Evolutionary conservation across 2,113 vertebrate genomes (phyloP).

Genomic region (Hypomesus transpacificus): DNA sequence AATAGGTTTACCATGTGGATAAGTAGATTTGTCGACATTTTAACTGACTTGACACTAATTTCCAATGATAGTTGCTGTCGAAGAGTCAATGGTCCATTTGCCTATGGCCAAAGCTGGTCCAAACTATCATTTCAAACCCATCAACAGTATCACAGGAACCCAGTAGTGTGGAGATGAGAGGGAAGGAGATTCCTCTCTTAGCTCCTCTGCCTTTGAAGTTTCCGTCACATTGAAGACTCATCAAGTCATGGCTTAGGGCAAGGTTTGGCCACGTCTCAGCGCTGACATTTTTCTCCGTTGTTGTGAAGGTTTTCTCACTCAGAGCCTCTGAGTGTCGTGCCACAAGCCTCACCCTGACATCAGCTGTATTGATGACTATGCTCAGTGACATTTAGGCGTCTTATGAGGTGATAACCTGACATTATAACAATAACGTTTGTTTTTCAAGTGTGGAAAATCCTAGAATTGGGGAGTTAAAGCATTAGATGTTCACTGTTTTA

Average conservation of each 20-base stretch:
- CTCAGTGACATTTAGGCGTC: constrained; percentile 40
- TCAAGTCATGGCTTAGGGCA: constrained; percentile 64
- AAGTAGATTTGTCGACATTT: too few relatives aligned
- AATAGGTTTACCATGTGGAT: too few relatives aligned
- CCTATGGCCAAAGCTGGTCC: constrained; percentile 38
- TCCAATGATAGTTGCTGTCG: too few relatives aligned
- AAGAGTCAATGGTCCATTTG: background rate
- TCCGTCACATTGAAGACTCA: constrained; percentile 59
- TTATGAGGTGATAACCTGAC: constrained; percentile 14
- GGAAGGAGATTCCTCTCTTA: constrained; percentile 43
- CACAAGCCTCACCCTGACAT: constrained; percentile 28
- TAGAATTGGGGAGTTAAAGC: too few relatives aligned
- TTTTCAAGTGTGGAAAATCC: too few relatives aligned
- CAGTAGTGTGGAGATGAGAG: constrained; percentile 55
- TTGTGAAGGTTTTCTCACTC: constrained; percentile 57
- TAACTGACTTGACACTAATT: too few relatives aligned
- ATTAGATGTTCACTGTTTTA: too few relatives aligned
- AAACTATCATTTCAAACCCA: constrained; percentile 38
- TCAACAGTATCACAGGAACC: constrained; percentile 46
- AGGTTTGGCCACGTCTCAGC: constrained; percentile 60
- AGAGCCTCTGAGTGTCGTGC: constrained; percentile 45
- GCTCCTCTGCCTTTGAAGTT: constrained; percentile 62
- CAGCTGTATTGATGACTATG: constrained; percentile 41
- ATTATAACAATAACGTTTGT: constrained; percentile 9
- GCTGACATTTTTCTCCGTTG: constrained; percentile 49